Conservation (phyloP, 2,888 invertebrate species). For the Geotrupes spiniger region DNA sequence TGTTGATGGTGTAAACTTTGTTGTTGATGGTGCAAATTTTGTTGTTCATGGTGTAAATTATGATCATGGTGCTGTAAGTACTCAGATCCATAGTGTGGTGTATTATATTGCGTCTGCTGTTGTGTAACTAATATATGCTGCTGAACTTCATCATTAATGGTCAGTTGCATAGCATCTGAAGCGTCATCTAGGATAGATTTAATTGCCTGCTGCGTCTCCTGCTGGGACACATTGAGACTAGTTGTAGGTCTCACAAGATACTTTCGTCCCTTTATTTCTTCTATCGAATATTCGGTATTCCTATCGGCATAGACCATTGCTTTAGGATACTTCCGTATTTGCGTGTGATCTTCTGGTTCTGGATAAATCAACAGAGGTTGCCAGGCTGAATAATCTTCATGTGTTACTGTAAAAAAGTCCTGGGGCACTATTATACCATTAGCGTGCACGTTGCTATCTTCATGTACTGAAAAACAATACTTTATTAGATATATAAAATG, state of each 20-base stretch:
- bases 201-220: slow-evolving; percentile 33
- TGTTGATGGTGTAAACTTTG: neutral
- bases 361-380: slow-evolving; percentile 59
- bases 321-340: slow-evolving; percentile 68
- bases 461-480: slow-evolving; percentile 56
- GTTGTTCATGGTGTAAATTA: neutral
- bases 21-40: too few species aligned
- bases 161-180: neutral
- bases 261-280: slow-evolving; percentile 68
- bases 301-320: slow-evolving; percentile 59
- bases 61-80: neutral
- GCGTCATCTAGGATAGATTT: slow-evolving; percentile 28
- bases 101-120: neutral
- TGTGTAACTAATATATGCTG: neutral
- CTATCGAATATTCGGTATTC: slow-evolving; percentile 71
- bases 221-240: slow-evolving; percentile 23
- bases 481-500: too few species aligned
- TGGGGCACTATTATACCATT: slow-evolving; percentile 30
- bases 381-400: slow-evolving; percentile 56
- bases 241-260: slow-evolving; percentile 45
- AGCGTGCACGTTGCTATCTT: slow-evolving; percentile 54
- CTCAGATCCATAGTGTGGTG: slow-evolving; percentile 9
- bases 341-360: slow-evolving; percentile 60
- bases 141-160: neutral
- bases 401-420: slow-evolving; percentile 35